Evolutionary conservation across 2,113 vertebrate species (phyloP).

Genomic region (Isichthys henryi): DNA sequence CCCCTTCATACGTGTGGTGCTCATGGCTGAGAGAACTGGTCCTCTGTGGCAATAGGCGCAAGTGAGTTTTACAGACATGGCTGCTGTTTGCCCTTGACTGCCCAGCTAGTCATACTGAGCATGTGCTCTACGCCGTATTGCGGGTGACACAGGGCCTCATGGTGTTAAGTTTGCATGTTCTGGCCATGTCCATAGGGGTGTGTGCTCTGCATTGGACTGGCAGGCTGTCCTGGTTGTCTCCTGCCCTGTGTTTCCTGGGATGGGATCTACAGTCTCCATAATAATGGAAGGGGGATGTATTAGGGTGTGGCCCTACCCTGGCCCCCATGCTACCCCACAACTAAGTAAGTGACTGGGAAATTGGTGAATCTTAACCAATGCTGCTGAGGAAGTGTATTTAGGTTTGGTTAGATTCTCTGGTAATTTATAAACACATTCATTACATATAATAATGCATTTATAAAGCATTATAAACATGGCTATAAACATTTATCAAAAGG

Average conservation of each 20-base stretch:
- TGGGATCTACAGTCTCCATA: neutral
- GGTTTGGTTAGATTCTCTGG: neutral
- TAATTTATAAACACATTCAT: no score
- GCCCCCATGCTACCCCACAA: neutral
- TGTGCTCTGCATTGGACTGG: neutral
- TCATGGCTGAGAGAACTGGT: conserved; percentile 18
- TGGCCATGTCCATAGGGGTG: neutral
- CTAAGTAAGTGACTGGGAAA: neutral
- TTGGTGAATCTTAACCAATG: neutral
- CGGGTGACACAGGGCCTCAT: neutral
- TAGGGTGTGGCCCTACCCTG: neutral
- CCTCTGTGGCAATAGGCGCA: neutral
- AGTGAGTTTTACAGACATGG: neutral
- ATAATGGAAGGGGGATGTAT: neutral
- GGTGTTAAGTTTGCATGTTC: neutral
- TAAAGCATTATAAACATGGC: no score
- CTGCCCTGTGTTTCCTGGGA: neutral
- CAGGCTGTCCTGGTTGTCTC: neutral
- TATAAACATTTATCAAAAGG: no score
- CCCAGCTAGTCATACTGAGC: neutral
- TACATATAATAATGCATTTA: no score
- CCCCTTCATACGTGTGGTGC: conserved; percentile 20
- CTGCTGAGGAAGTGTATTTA: neutral
- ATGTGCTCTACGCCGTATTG: neutral
- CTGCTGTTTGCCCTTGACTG: neutral